Base-by-base conservation (phyloP, 2,113 vertebrate species). In the Antechinus stuartii region DNA sequence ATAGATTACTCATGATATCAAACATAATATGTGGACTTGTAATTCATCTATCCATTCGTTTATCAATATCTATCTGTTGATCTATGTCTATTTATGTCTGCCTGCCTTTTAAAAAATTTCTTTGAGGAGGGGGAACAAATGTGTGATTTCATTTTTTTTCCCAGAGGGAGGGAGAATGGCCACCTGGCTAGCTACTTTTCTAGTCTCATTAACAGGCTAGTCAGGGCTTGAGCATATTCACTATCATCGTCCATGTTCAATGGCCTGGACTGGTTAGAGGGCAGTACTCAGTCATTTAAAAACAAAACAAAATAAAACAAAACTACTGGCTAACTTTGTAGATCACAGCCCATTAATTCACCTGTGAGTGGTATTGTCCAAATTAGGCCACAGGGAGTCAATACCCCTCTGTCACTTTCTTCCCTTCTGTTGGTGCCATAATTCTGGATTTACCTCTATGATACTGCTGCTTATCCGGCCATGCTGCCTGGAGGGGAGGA, bases 141-240 rank as follows among this genome's bases (percentile, higher is more conserved):
- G 26, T 22, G 0, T 84, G 0, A 0, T 0, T 76, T 76, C 14
- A 76, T n/a, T 19, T 68, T 35, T 22, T 52, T 52, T 52, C 9
- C 76, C 3, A 0, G 6, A 3, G 47, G 25, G 8, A 49, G 46
- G 25, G 0, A 24, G 0, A 0, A 0, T 0, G 1, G 0, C 7
- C 14, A n/a, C 14, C 35, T 5, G 6, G 35, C 12, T 19, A 76
- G 16, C 3, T n/a, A n/a, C 14, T n/a, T 14, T 3, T 68, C 61
- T 76, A 76, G 16, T n/a, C 4, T 35, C 57, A 27, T 11, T 68
- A 30, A 12, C 35, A 12, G 10, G 30, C 0, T 14, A 35, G 27
- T 68, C 11, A 68, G 30, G 57, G 27, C 11, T 68, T 68, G 57
- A 68, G 27, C 10, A 11, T 76, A n/a, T 76, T 76, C 35, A 19